These are phyloP conservation scores for Notarius quadriscutis DNA, from an alignment of 2,113 vertebrate species.

Conservation along the genomic window DNA sequence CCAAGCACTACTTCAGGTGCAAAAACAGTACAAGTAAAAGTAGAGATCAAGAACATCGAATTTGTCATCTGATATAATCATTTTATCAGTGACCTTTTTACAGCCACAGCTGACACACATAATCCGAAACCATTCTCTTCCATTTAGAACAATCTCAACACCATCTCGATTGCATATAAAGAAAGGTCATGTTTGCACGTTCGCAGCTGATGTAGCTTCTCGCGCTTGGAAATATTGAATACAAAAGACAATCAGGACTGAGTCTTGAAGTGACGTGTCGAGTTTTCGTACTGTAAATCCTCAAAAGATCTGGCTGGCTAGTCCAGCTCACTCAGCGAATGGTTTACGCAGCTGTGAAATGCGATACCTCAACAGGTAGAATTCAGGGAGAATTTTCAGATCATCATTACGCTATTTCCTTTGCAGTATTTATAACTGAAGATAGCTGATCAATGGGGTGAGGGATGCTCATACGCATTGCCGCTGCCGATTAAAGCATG, in stretches of 20 bases:
- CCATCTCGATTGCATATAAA: neutral
- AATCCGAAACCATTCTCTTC: neutral
- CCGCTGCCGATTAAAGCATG: too few relatives aligned
- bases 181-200: neutral
- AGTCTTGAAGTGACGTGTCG: neutral
- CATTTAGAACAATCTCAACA: neutral
- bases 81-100: too few relatives aligned
- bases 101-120: too few relatives aligned
- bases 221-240: neutral
- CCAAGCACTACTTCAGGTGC: neutral
- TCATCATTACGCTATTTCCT: neutral
- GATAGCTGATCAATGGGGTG: neutral
- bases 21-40: neutral
- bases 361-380: neutral
- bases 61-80: too few relatives aligned
- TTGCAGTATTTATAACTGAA: neutral
- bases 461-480: neutral
- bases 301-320: neutral
- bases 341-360: neutral
- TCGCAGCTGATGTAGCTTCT: too few relatives aligned
- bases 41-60: neutral
- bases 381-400: neutral
- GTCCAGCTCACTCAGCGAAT: neutral
- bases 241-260: neutral
- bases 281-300: neutral